Conservation (phyloP, 2,797 vertebrate species). For the Malurus leucopterus region DNA sequence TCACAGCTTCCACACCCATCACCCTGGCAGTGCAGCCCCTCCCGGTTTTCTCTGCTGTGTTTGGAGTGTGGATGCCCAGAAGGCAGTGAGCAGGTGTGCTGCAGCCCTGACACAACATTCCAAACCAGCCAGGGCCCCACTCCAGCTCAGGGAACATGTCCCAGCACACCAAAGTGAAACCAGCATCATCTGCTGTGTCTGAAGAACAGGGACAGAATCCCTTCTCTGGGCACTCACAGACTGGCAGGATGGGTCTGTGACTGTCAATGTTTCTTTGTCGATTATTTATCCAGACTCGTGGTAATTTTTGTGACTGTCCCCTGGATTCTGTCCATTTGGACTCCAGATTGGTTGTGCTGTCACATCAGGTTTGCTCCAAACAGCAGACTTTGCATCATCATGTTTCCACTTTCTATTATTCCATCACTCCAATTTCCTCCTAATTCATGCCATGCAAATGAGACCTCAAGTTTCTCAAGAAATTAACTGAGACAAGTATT, state of each 20-base stretch:
- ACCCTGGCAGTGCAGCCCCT: background rate
- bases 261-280: background rate
- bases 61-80: rapidly evolving
- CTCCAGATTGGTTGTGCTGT: background rate
- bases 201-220: background rate
- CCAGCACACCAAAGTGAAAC: background rate
- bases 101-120: background rate
- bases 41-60: background rate
- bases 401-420: background rate
- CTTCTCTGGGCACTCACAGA: background rate
- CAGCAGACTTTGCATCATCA: background rate
- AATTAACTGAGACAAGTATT: background rate
- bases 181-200: background rate
- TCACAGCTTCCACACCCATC: background rate
- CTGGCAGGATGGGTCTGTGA: background rate
- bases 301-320: background rate
- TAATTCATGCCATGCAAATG: background rate
- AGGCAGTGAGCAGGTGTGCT: background rate
- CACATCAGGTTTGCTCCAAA: background rate
- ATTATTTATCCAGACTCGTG: background rate
- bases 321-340: background rate
- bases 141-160: background rate
- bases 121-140: background rate
- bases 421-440: background rate
- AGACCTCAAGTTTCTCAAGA: background rate